Conservation (phyloP, 1,140 invertebrate species). For the Plodia interpunctella region DNA sequence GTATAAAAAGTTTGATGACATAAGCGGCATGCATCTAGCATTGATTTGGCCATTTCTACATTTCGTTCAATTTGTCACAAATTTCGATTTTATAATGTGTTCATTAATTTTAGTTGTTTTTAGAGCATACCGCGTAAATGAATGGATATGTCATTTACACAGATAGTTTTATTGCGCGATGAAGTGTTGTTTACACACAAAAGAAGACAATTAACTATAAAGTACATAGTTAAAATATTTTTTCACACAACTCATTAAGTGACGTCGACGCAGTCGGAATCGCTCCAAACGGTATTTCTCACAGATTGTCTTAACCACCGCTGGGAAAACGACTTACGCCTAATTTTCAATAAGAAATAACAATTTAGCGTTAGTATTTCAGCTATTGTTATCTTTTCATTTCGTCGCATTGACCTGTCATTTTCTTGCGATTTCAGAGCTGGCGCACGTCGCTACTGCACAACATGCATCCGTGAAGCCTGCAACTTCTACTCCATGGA, state of each 20-base stretch:
- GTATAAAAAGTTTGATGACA: no score
- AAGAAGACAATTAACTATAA: background rate
- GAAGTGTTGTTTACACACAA: background rate
- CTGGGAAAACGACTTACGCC: constrained; percentile 35
- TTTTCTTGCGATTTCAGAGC: constrained; percentile 25
- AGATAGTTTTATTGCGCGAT: background rate
- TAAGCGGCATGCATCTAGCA: no score
- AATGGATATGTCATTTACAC: background rate
- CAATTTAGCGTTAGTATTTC: constrained; percentile 24
- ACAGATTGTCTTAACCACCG: constrained; percentile 38
- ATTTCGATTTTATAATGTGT: no score
- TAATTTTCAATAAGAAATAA: constrained; percentile 41
- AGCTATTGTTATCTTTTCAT: constrained; percentile 15
- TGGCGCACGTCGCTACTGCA: background rate
- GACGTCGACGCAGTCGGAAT: constrained; percentile 18
- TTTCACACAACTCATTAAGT: constrained; percentile 5
- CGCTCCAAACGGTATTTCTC: constrained; percentile 33
- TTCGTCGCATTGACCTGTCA: constrained; percentile 5
- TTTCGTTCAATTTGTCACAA: no score
- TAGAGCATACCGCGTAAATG: no score
- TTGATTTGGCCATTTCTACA: no score
- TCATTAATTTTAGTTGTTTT: no score
- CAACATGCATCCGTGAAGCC: no score
- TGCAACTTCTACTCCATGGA: no score
- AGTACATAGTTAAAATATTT: constrained; percentile 5